phyloP scores from a whole-genome alignment of 2,797 vertebrate genomes.

The Lutra lutra region DNA sequence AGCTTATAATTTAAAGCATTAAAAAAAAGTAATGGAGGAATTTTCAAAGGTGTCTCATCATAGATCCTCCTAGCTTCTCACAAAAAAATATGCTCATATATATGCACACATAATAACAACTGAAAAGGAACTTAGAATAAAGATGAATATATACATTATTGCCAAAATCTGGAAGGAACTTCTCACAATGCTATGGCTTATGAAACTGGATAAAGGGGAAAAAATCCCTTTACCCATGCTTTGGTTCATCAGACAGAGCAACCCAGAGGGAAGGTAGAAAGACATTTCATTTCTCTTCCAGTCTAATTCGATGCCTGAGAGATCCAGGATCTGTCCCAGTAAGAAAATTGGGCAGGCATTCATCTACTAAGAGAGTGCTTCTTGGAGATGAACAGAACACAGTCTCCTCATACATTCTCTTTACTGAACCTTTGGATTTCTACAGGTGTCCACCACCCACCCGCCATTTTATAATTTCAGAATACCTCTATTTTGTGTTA shows the following conservation, averaged over 20 bases:
- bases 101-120: constrained; percentile 15
- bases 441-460: background rate
- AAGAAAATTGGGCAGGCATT: background rate
- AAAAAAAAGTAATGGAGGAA: background rate
- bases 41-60: background rate
- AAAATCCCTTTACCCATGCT: background rate
- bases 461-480: background rate
- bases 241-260: background rate
- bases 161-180: constrained; percentile 24
- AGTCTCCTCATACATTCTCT: background rate
- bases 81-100: background rate
- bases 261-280: background rate
- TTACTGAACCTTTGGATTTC: background rate
- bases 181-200: constrained; percentile 5
- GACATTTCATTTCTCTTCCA: background rate
- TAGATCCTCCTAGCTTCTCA: background rate
- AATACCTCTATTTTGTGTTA: background rate
- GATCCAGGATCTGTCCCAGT: background rate
- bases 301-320: background rate
- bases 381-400: background rate
- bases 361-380: background rate
- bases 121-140: constrained; percentile 44
- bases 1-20: background rate
- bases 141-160: constrained; percentile 14
- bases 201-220: background rate